These are phyloP conservation scores for Rhinophrynus dorsalis DNA, from an alignment of 2,797 vertebrate genomes.

Conservation along the genomic window DNA sequence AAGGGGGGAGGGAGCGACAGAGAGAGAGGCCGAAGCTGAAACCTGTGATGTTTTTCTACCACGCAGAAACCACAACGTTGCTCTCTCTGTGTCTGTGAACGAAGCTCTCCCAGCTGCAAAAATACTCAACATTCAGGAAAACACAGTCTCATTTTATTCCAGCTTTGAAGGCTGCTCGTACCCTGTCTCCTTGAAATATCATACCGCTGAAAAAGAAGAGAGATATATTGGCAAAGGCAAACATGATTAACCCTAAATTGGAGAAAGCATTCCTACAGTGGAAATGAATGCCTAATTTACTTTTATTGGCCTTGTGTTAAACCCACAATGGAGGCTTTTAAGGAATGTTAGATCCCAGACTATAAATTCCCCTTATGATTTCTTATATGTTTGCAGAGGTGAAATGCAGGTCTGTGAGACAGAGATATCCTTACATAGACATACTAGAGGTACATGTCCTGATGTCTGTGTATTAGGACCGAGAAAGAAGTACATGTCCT, in stretches of 20 bases:
- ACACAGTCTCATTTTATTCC: conserved; percentile 43
- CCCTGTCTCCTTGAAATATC: conserved; percentile 47
- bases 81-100: conserved; percentile 45
- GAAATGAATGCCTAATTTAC: conserved; percentile 34
- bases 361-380: not conserved
- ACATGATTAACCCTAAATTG: conserved; percentile 35
- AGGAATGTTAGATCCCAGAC: not conserved
- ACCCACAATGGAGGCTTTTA: conserved; percentile 29
- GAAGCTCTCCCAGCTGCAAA: conserved; percentile 47
- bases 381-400: not conserved
- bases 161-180: conserved; percentile 25
- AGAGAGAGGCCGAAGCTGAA: conserved; percentile 33
- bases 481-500: no score
- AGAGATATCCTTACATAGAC: not conserved
- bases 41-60: conserved; percentile 50
- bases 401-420: not conserved
- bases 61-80: conserved; percentile 42
- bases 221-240: conserved; percentile 33
- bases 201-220: conserved; percentile 34
- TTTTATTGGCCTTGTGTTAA: conserved; percentile 35
- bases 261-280: conserved; percentile 32
- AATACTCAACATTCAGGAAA: conserved; percentile 46
- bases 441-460: no score
- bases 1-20: conserved; percentile 22
- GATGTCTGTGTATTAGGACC: no score